Evolutionary conservation across 2,888 invertebrate species (phyloP), one percentile per base, ranked within the genome.

Genomic region (Tryphoninae sp.): DNA sequence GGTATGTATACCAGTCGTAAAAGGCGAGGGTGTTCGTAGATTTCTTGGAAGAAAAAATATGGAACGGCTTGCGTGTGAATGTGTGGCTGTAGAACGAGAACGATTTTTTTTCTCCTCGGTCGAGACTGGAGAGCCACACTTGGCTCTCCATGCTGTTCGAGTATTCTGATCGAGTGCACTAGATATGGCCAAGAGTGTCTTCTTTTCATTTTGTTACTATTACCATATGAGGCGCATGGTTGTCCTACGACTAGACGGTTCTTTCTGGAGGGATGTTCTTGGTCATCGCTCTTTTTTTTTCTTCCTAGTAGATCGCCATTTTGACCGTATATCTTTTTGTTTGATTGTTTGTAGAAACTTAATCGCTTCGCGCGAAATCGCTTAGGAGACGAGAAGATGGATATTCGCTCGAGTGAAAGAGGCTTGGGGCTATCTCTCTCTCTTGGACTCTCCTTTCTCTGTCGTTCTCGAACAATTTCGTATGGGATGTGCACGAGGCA

Each of bases 401-500:
- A 26, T 26, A 19, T 26, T 68, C 68, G 53, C 68, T 53, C 68
- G 42, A 58, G 33, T 33, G 33, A 33, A 6, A 33, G 7, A 33
- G 33, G 22, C 55, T 55, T 22, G 55, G 19, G 55, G 19, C 1
- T 55, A 26, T 69, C 55, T 69, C 33, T 64, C 33, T 64, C 62
- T 42, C 16, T 40, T 19, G 2, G 3, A 26, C 26, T 3, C 4
- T 0, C 40, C 51, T 69, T 40, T 69, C 33, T 64, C 64, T 42
- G 7, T 40, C 45, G 16, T 33, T 64, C 64, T 26, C 26, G 23
- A 11, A 13, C 59, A 4, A 23, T 59, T 59, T 59, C 33, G 33
- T 16, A 16, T 53, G 33, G 67, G 53, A 49, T 68, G 68, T 33
- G 74, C 74, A 62, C 74, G 62, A 74, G 74, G 69, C 62, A 74